Evolutionary conservation across 1,140 invertebrate genomes (phyloP), one percentile per base, ranked within the genome.

Genomic region (Gonioctena quinquepunctata): DNA sequence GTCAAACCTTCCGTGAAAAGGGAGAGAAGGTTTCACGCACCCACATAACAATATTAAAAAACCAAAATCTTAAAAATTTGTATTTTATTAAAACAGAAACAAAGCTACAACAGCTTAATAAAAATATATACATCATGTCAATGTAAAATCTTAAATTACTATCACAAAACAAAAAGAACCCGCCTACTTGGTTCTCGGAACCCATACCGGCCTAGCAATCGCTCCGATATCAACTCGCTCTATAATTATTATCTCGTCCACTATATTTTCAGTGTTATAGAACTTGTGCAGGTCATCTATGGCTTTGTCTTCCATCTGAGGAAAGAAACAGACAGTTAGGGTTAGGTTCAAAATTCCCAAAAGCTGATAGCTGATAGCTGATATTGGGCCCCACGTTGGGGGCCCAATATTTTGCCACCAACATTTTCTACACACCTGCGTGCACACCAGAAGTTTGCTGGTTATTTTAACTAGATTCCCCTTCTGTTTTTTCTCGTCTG

Each of bases 251-350:
- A 85, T 76, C 82, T 91, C 90, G 75, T 92, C 89, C 60, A 84
- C 84, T 27, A 87, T 83, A 70, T 88, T 83, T 50, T 85, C 81
- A 4, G 86, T 83, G 75, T 88, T 87, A 79, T 93, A 93, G 76
- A 90, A 89, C 61, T 84, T 84, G 48, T 88, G 82, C 52, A 93
- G 80, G 66, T 92, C 90, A 71, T 90, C 88, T 70, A 93, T 91
- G 0, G 91, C 91, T 82, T 89, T 87, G 76, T 93, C 91, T 86
- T 93, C 91, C 60, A 91, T 85, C 90, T 92, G 57, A 64, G 80
- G 7, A 62, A 50, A 49, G 63, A 25, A 6, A 16, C 28, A 42
- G n/a, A 56, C n/a, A n/a, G n/a, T n/a, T n/a, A n/a, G n/a, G n/a
- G n/a, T n/a, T n/a, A n/a, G n/a, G n/a, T n/a, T n/a, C n/a, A n/a